Base-by-base conservation (phyloP, 2,113 vertebrate genomes). In the Myotis lucifugus region DNA sequence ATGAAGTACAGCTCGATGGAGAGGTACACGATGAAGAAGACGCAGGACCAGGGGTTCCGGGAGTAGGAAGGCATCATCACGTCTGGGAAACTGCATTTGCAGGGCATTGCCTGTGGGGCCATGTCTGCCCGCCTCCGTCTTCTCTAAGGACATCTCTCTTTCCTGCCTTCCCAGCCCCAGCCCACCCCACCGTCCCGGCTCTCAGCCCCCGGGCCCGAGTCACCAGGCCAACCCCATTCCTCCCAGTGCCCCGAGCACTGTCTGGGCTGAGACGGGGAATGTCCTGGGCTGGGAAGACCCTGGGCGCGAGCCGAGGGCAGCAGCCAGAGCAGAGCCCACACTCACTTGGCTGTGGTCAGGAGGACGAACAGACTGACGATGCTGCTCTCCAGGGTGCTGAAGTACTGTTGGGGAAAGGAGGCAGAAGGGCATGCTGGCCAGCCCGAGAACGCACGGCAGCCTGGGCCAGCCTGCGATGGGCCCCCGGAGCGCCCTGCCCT, bases 1-100 rank as follows among this genome's bases (percentile, higher is more conserved):
- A 99, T 99, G 98, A 99, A 99, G 98, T 99, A 99, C 9, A 99
- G 99, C 97, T 99, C 99, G 50, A 99, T 99, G 98, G 99, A 99
- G 93, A 99, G 99, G 97, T 99, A 99, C 95, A 99, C 99, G 0
- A 99, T 99, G 98, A 99, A 99, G 98, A 99, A 99, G 85, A 99
- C 97, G 85, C 99, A 99, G 92, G 99, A 99, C 99, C 99, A 99
- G 81, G 99, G 98, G 95, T 98, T 99, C 95, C 98, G 99, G 40
- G 99, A 98, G 59, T 99, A 99, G 1, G 99, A 99, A 0, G 99
- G 99, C 99, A 99, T 99, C 99, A 99, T 99, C 95, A 99, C 99
- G 46, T 99, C 99, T 67, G 99, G 99, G 95, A 99, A 99, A 95
- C 99, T 99, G 97, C 19, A 81, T 1, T 0, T 69, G 2, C 81